Conservation (phyloP, 2,113 vertebrate species). For the human (Homo sapiens) region GRCh38 chr1:73820501-73821000, state of each 20-base stretch:
- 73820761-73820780: constrained; percentile 39
- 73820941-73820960: constrained; percentile 58
- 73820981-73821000: constrained; percentile 61
- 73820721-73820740: constrained; percentile 30
- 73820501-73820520: constrained; percentile 7
- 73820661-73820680: constrained; percentile 71
- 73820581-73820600: constrained; percentile 75
- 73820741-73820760: constrained; percentile 39
- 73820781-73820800: neutral
- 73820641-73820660: constrained; percentile 73
- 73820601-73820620: constrained; percentile 73
- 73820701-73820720: constrained; percentile 68
- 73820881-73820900: constrained; percentile 27
- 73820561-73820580: constrained; percentile 71
- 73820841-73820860: constrained; percentile 44
- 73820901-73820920: neutral
- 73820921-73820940: constrained; percentile 63
- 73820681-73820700: constrained; percentile 59
- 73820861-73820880: neutral
- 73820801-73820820: neutral
- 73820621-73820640: constrained; percentile 79
- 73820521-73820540: constrained; percentile 68
- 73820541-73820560: constrained; percentile 63
- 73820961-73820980: constrained; percentile 51
- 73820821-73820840: constrained; percentile 25